These are phyloP conservation scores for Sclerurus mexicanus DNA, from an alignment of 2,113 vertebrate genomes.

Conservation along the genomic window DNA sequence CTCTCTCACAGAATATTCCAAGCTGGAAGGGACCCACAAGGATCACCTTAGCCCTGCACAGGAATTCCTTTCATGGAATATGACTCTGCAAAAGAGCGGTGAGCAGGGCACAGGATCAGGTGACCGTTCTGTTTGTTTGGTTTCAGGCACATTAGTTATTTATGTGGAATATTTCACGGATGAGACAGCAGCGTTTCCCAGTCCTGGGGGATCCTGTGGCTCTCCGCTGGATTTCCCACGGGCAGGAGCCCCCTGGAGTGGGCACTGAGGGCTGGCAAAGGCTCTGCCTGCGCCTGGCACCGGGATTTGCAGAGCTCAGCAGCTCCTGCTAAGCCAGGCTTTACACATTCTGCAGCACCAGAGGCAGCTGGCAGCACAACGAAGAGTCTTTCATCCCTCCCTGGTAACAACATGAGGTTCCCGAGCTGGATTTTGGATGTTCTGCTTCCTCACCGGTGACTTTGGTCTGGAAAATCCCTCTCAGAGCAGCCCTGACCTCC, in stretches of 20 bases:
- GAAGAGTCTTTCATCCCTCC: neutral
- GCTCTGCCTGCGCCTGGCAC: neutral
- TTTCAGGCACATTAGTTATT: rapidly evolving
- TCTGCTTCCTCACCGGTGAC: neutral
- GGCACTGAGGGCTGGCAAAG: neutral
- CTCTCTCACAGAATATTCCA: neutral
- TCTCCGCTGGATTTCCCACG: rapidly evolving
- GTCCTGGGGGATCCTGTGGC: rapidly evolving
- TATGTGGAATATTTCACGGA: rapidly evolving
- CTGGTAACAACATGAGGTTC: neutral
- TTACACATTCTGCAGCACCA: neutral
- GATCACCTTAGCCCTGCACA: neutral
- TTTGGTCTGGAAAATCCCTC: neutral
- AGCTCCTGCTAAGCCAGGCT: neutral
- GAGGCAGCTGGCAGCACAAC: neutral
- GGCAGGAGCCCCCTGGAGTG: neutral
- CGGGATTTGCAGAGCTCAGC: neutral
- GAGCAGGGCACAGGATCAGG: neutral
- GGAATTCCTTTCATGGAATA: rapidly evolving
- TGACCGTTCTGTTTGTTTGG: rapidly evolving
- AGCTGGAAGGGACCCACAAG: neutral
- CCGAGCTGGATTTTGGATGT: neutral
- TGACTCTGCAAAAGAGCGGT: neutral
- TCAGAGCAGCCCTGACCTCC: neutral
- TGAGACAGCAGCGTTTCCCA: no score